These are phyloP conservation scores for Pandemis heparana DNA, from an alignment of 2,888 invertebrate species.

Conservation along the genomic window DNA sequence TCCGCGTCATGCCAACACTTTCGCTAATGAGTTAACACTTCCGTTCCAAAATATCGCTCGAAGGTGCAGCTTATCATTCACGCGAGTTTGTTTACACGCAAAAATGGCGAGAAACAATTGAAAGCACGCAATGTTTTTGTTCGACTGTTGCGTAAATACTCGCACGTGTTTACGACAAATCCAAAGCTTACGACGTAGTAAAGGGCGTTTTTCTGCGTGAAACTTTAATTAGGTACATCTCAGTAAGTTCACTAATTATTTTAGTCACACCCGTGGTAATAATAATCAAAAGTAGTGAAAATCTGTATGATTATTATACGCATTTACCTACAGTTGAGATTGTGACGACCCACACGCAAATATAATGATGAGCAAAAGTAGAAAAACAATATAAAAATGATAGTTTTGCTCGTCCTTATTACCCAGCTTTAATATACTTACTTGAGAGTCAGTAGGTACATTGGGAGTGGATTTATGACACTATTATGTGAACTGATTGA, in stretches of 20 bases:
- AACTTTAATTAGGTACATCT: neutral
- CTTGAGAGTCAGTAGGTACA: neutral
- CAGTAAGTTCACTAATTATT: too few relatives aligned
- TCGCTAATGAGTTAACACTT: constrained; percentile 59
- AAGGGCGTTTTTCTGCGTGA: neutral
- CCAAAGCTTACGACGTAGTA: too few relatives aligned
- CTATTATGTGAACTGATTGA: neutral
- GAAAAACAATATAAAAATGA: neutral
- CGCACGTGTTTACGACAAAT: too few relatives aligned
- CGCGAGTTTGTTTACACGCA: constrained; percentile 11
- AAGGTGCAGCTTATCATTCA: constrained; percentile 32
- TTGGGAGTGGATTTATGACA: neutral
- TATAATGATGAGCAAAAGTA: too few relatives aligned
- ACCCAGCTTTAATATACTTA: neutral
- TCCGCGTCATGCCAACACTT: constrained; percentile 55
- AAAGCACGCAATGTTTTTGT: neutral
- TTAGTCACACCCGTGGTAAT: too few relatives aligned
- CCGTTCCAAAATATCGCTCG: constrained; percentile 45
- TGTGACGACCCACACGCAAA: too few relatives aligned
- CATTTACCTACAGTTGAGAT: too few relatives aligned
- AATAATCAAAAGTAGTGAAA: too few relatives aligned
- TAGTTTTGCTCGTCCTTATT: too few relatives aligned
- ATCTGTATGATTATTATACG: too few relatives aligned
- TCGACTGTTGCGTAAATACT: neutral
- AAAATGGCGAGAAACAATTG: constrained; percentile 1